phyloP scores from a whole-genome alignment of 1,140 invertebrate genomes.

The Steinernema khuongi region DNA sequence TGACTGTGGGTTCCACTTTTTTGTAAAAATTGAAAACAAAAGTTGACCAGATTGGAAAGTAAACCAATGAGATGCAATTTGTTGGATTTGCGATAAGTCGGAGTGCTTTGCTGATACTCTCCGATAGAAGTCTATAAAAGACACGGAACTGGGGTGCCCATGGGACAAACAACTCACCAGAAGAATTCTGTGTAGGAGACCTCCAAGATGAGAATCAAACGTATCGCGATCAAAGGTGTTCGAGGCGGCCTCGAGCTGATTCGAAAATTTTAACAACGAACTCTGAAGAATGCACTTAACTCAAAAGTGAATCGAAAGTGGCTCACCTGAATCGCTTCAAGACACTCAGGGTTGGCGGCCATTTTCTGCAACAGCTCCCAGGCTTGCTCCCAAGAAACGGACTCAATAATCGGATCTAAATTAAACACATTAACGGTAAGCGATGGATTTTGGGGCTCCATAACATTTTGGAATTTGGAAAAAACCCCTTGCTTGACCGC shows the following conservation, averaged over 20 bases:
- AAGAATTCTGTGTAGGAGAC: slow-evolving; percentile 53
- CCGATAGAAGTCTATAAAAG: slow-evolving; percentile 46
- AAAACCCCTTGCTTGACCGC: background rate
- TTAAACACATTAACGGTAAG: background rate
- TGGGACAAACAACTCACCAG: slow-evolving; percentile 22
- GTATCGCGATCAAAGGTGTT: slow-evolving; percentile 40
- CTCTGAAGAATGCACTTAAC: slow-evolving; percentile 9
- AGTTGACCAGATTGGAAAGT: slow-evolving; percentile 50
- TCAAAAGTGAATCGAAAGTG: background rate
- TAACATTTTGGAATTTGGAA: slow-evolving; percentile 15
- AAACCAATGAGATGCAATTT: slow-evolving; percentile 36
- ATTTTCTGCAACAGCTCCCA: slow-evolving; percentile 61
- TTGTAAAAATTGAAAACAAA: slow-evolving; percentile 54
- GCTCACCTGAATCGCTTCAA: slow-evolving; percentile 63
- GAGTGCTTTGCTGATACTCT: slow-evolving; percentile 51
- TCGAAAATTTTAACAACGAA: slow-evolving; percentile 46
- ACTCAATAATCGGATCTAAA: slow-evolving; percentile 49
- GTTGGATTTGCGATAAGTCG: slow-evolving; percentile 48
- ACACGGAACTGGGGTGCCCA: background rate
- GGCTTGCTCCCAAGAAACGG: slow-evolving; percentile 55
- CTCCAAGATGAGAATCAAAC: slow-evolving; percentile 56
- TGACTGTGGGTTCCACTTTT: slow-evolving; percentile 53
- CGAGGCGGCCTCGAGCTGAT: slow-evolving; percentile 48
- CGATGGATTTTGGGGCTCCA: background rate
- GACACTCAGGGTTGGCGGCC: slow-evolving; percentile 66